These are phyloP conservation scores for Poeciliopsis infans DNA, from an alignment of 2,797 vertebrate genomes.

Conservation along the genomic window DNA sequence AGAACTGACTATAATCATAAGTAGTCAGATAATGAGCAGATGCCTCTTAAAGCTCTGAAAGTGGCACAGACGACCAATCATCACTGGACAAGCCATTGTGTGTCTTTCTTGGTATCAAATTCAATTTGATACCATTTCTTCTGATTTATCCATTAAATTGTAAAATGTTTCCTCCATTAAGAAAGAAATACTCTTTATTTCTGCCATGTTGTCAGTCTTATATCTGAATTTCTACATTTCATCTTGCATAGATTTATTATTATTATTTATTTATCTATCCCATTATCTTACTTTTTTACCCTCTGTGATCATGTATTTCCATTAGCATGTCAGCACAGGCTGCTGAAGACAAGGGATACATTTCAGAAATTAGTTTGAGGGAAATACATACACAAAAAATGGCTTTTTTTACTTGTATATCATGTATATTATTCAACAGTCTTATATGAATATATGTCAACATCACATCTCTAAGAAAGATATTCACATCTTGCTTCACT, in stretches of 20 bases:
- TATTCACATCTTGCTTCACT: constrained; percentile 27
- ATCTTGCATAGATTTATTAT: neutral
- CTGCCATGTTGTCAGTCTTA: neutral
- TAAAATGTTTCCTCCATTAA: neutral
- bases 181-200: neutral
- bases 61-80: neutral
- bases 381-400: constrained; percentile 28
- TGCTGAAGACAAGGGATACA: constrained; percentile 7
- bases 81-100: too few relatives aligned
- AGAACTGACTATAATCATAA: neutral
- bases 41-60: neutral
- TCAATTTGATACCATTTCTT: neutral
- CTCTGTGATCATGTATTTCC: neutral
- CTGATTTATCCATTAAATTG: neutral
- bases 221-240: neutral
- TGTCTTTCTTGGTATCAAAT: neutral
- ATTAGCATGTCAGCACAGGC: constrained; percentile 33
- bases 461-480: constrained; percentile 12
- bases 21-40: neutral
- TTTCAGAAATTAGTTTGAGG: constrained; percentile 7
- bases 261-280: neutral
- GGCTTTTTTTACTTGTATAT: constrained; percentile 27
- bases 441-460: constrained; percentile 8
- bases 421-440: constrained; percentile 26
- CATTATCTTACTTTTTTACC: neutral